Base-by-base conservation (phyloP, 2,113 vertebrate genomes). In the Microcebus murinus region DNA sequence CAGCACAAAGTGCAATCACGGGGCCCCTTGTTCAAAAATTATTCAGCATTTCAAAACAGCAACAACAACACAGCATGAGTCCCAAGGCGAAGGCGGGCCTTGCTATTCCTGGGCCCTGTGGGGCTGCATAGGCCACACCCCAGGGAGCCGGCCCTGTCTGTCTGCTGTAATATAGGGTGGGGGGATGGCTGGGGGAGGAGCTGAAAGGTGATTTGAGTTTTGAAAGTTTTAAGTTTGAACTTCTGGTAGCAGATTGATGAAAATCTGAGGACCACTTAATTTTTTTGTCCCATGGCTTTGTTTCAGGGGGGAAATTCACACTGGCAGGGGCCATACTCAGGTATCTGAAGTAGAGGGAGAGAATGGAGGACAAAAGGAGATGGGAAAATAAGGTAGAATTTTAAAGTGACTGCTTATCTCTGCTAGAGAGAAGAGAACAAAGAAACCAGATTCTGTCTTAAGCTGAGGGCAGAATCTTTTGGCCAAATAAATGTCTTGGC, bases 121-220 rank as follows among this genome's bases (percentile, higher is more conserved):
- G 8, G 34, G 23, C 45, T 6, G 34, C 15, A 6, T 29, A 8
- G 42, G 6, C 25, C 29, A 11, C 25, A 6, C 45, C 4, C 20
- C 25, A 34, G 42, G 36, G 13, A 39, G 15, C 52, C 4, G 20
- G 31, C 7, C 18, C 79, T 36, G 8, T 29, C 6, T 17, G 63
- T 39, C 31, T 17, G 1, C 34, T 34, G 0, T n/a, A 11, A 21
- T 5, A 45, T 0, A 3, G 8, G 52, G 65, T 34, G 8, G 15
- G 15, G 52, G 15, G 1, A 15, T 8, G 25, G 29, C 15, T 8
- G 8, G 8, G 21, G 3, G 4, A 6, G 10, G 45, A 48, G 23
- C n/a, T 18, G 20, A 23, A 55, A 11, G 25, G 27, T 23, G 42
- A 15, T 45, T 23, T 63, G 2, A 8, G 55, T 12, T 36, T 31